Conservation (phyloP, 2,888 invertebrate species). For the Siphonodentalium dalli region DNA sequence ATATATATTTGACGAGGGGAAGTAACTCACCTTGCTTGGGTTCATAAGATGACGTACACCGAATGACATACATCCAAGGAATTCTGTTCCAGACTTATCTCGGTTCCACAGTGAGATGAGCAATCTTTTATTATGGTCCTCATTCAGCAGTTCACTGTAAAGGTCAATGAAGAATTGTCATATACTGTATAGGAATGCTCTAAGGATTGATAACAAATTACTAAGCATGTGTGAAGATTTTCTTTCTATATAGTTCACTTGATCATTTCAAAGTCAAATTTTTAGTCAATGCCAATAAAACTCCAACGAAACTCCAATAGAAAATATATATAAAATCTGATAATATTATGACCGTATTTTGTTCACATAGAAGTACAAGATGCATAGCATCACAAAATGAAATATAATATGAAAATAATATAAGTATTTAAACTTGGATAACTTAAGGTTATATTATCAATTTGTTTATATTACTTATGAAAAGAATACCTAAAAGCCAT, state of each 20-base stretch:
- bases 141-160: slow-evolving; percentile 53
- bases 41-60: slow-evolving; percentile 79
- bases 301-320: too few relatives aligned
- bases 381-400: too few relatives aligned
- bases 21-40: slow-evolving; percentile 73
- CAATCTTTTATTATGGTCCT: slow-evolving; percentile 46
- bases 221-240: too few relatives aligned
- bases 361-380: too few relatives aligned
- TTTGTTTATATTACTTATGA: background rate
- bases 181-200: background rate
- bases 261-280: too few relatives aligned
- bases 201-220: too few relatives aligned
- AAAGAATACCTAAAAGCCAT: too few relatives aligned
- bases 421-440: background rate
- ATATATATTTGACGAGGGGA: too few relatives aligned
- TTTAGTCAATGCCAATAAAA: too few relatives aligned
- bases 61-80: slow-evolving; percentile 92
- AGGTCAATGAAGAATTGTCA: slow-evolving; percentile 24
- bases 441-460: background rate
- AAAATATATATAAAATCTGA: too few relatives aligned
- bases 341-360: too few relatives aligned
- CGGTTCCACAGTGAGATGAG: slow-evolving; percentile 52
- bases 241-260: too few relatives aligned
- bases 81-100: slow-evolving; percentile 81
- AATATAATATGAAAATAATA: background rate